Conservation (phyloP, 2,113 vertebrate genomes). For the Pycnonotus jocosus region DNA sequence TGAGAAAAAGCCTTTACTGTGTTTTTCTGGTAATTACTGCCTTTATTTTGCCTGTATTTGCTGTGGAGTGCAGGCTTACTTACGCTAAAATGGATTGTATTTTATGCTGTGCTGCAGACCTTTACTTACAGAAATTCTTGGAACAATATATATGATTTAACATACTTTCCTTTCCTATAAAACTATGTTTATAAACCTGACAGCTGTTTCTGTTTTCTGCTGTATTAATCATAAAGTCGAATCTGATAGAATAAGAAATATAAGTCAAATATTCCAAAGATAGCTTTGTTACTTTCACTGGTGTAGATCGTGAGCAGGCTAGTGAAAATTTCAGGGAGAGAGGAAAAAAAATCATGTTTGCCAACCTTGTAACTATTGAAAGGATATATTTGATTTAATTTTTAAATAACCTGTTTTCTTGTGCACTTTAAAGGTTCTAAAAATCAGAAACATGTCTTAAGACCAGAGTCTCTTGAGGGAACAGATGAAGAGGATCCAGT, state of each 20-base stretch:
- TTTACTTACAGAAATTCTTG: neutral
- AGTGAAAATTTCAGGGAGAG: neutral
- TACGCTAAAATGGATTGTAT: neutral
- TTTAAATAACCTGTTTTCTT: neutral
- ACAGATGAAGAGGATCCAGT: conserved; percentile 95
- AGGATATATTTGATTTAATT: neutral
- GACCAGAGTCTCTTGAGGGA: conserved; percentile 90
- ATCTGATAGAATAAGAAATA: neutral
- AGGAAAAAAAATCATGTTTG: neutral
- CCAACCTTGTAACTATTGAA: neutral
- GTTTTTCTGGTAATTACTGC: neutral
- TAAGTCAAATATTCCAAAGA: neutral
- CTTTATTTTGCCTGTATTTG: neutral
- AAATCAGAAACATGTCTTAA: conserved; percentile 91
- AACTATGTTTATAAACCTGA: neutral
- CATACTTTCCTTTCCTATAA: neutral
- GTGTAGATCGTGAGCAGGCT: neutral
- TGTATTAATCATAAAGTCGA: neutral
- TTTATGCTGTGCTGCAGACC: neutral
- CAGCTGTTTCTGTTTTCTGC: neutral
- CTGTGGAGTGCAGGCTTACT: neutral
- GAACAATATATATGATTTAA: neutral
- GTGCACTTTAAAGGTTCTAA: conserved; percentile 79
- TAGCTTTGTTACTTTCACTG: neutral
- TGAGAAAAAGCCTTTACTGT: neutral